Evolutionary conservation across 1,140 invertebrate species (phyloP), one percentile per base, ranked within the genome.

Genomic region (Yoshiicerus persimilis): DNA sequence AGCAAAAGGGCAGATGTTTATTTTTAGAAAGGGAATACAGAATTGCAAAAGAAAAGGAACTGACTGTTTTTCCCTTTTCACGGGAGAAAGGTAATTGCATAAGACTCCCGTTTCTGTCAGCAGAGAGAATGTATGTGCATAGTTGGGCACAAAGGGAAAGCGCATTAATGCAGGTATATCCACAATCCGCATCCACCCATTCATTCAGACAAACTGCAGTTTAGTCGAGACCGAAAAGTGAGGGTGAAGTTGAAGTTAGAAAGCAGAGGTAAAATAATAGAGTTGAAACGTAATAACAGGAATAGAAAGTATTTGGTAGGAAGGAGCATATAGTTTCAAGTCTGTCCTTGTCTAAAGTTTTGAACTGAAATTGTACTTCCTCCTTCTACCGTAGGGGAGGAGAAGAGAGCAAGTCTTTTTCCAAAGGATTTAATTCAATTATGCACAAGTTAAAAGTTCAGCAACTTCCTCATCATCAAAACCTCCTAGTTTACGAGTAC

Each of bases 371-470:
- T 30, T 70, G 27, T 70, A 70, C 66, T 70, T 70, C 66, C 66
- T 56, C 47, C 16, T 4, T 56, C 47, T 56, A 56, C 25, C n/a
- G 32, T 25, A 86, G 62, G 85, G 62, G 47, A 66, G 85, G 85
- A 64, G 23, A 34, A 64, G 20, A 25, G 62, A 38, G 66, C 27
- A 77, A 77, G 86, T 87, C 66, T 84, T 87, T 87, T 32, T 38
- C 27, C 32, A 64, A 75, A 36, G 66, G 38, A 66, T 85, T 88
- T 85, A 88, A 88, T 88, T 88, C 87, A 88, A 88, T 88, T 88
- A 88, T 84, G 62, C 36, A 88, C 87, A 85, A 88, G 87, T 88
- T 88, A 86, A 88, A 88, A 88, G 87, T 88, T 88, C 34, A 87
- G 86, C 70, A 87, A 87, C 39, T 87, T 87, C 77, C 77, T 83